A percentile compares a stretch with the other conserved stretches of the same genome.
Conservation (phyloP, 2,888 invertebrate genomes). For the Steinernema scapterisci region DNA sequence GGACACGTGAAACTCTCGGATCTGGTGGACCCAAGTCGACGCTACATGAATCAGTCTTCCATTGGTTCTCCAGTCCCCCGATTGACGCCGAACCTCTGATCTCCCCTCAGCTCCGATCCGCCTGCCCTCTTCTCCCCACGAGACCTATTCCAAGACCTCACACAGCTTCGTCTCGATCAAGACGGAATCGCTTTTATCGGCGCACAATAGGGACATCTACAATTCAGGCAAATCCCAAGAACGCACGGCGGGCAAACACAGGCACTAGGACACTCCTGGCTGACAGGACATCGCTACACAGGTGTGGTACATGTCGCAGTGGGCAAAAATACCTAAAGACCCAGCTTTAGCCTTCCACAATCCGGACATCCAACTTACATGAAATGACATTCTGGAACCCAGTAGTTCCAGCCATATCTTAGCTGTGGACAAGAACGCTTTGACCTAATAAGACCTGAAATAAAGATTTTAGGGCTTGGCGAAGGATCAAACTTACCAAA, state of each 20-base stretch:
- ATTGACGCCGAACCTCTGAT: too few species aligned
- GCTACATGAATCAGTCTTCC: too few species aligned
- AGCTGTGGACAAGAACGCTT: not conserved
- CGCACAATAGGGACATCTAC: not conserved
- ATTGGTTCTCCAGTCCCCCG: too few species aligned
- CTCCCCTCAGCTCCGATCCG: too few species aligned
- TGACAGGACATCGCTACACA: not conserved
- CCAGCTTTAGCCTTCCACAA: not conserved
- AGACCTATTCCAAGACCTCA: too few species aligned
- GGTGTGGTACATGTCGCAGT: not conserved
- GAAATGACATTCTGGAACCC: not conserved
- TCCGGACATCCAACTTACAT: not conserved
- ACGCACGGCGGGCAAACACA: not conserved
- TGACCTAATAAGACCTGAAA: not conserved
- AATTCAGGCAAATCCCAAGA: not conserved
- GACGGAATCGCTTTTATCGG: not conserved
- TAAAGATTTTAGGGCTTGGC: not conserved
- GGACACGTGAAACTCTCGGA: too few species aligned
- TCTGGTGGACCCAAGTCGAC: too few species aligned
- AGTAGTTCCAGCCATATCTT: not conserved
- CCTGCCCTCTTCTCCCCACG: too few species aligned
- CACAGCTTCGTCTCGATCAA: too few species aligned
- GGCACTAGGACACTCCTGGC: not conserved
- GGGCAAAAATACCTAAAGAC: not conserved
- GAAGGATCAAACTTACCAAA: not conserved